Conservation (phyloP, 2,797 vertebrate genomes). For the Malurus splendens region DNA sequence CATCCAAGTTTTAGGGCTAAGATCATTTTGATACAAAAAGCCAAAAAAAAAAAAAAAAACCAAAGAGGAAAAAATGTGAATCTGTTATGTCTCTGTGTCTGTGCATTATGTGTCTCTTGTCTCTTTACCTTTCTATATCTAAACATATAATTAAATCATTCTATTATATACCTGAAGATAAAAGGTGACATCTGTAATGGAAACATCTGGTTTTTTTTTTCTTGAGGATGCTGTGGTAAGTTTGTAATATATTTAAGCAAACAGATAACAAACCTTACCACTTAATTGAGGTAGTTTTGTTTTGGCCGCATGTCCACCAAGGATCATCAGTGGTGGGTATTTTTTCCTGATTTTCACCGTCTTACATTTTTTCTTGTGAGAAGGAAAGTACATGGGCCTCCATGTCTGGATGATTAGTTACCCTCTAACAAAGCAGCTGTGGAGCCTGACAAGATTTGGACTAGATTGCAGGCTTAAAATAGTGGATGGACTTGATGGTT, state of each 20-base stretch:
- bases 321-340: accelerated
- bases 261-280: neutral
- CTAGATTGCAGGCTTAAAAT: neutral
- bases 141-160: neutral
- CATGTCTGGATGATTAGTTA: neutral
- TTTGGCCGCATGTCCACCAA: neutral
- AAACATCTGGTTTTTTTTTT: neutral
- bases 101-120: neutral
- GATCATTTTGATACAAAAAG: neutral
- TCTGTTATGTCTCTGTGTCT: neutral
- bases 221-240: neutral
- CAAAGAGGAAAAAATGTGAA: too few relatives aligned
- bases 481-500: neutral
- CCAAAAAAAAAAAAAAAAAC: neutral
- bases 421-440: neutral
- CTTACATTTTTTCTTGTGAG: neutral
- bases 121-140: neutral
- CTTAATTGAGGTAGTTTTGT: neutral
- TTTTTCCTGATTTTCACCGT: neutral
- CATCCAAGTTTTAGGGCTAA: neutral
- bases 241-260: neutral
- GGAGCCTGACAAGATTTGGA: neutral
- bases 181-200: neutral
- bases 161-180: neutral
- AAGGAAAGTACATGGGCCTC: neutral